phyloP scores from a whole-genome alignment of 2,888 invertebrate species.

The Drosophila koepferae region DNA sequence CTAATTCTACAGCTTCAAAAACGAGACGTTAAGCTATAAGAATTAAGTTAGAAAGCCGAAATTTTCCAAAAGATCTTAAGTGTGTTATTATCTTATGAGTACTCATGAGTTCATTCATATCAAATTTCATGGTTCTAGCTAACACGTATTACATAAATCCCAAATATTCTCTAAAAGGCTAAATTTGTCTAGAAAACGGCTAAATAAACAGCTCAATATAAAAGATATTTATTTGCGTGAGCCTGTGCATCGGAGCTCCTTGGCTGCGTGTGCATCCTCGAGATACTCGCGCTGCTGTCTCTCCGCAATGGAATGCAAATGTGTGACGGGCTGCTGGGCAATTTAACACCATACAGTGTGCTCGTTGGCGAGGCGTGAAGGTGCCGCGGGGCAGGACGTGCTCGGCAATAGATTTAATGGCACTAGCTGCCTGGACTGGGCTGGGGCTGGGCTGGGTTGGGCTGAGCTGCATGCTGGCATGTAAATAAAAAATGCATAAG shows the following conservation, averaged over 20 bases:
- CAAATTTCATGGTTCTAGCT: not conserved
- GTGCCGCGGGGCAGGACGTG: conserved; percentile 32
- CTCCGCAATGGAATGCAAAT: conserved; percentile 63
- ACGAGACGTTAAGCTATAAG: too few species aligned
- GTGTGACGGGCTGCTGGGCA: conserved; percentile 70
- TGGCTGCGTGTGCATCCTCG: conserved; percentile 50
- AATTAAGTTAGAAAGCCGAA: too few species aligned
- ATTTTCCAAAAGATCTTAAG: too few species aligned
- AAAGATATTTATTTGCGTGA: not conserved
- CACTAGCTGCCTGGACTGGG: conserved; percentile 3
- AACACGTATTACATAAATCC: not conserved
- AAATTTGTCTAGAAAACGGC: not conserved
- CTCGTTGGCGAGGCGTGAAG: not conserved
- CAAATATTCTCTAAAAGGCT: not conserved
- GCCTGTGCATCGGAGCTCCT: not conserved
- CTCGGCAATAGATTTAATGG: conserved; percentile 59
- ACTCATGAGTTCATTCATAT: not conserved
- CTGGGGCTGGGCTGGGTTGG: conserved; percentile 7
- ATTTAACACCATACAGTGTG: conserved; percentile 69
- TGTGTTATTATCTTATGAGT: too few species aligned
- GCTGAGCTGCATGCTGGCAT: conserved; percentile 36
- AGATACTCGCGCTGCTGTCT: conserved; percentile 50
- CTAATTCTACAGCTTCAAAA: too few species aligned
- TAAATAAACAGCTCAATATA: not conserved
- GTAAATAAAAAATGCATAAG: conserved; percentile 64